Evolutionary conservation across 2,113 vertebrate genomes (phyloP).

Genomic region (Turnix velox): DNA sequence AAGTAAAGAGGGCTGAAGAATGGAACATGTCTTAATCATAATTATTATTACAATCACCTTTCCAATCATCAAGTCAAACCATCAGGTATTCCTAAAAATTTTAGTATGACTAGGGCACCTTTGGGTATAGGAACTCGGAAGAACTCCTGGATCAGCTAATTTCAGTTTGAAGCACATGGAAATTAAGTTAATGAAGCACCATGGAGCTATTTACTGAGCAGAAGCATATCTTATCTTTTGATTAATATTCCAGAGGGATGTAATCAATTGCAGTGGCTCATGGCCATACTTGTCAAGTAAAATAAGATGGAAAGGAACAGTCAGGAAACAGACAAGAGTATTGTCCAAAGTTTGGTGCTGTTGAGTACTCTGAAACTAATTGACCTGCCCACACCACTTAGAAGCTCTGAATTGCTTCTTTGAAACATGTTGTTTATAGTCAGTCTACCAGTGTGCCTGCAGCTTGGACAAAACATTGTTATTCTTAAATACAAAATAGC

Average conservation of each 20-base stretch:
- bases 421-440: background rate
- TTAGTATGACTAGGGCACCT: background rate
- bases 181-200: background rate
- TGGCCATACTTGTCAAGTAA: background rate
- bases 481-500: background rate
- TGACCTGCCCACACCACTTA: background rate
- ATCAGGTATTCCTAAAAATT: background rate
- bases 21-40: background rate
- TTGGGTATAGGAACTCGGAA: background rate
- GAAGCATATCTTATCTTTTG: background rate
- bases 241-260: background rate
- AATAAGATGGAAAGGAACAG: background rate
- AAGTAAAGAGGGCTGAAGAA: background rate
- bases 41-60: too few species aligned
- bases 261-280: background rate
- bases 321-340: background rate
- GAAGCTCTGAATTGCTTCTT: background rate
- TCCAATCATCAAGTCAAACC: too few species aligned
- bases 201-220: background rate
- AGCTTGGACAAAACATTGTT: background rate
- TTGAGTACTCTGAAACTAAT: background rate
- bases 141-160: background rate
- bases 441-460: background rate
- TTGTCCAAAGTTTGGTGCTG: background rate
- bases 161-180: background rate